A percentile compares a stretch with the other conserved stretches of the same genome.
Conservation (phyloP, 2,797 vertebrate species). For the Ptychadena robeensis region DNA sequence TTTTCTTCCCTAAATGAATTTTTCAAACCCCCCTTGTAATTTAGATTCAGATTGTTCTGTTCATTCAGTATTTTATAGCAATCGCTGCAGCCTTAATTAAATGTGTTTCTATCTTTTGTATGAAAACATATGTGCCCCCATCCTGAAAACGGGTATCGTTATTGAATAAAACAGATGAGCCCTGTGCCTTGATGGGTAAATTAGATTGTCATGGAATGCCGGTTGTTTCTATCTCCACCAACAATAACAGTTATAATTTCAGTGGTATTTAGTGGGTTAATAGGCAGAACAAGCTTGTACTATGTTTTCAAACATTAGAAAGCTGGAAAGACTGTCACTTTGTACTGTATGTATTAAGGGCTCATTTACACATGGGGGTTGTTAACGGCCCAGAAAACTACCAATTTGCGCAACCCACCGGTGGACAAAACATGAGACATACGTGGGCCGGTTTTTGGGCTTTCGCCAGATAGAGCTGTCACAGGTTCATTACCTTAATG, state of each 20-base stretch:
- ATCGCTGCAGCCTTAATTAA: conserved; percentile 51
- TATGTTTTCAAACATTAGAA: neutral
- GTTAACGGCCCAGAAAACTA: too few relatives aligned
- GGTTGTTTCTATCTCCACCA: too few relatives aligned
- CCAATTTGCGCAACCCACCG: too few relatives aligned
- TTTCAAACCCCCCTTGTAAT: conserved; percentile 27
- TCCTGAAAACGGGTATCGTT: neutral
- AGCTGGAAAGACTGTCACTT: neutral
- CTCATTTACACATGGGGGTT: too few relatives aligned
- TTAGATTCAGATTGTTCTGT: neutral
- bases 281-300: neutral
- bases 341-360: neutral
- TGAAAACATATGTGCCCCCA: conserved; percentile 17
- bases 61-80: conserved; percentile 24
- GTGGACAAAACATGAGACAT: too few relatives aligned
- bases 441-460: too few relatives aligned
- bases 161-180: neutral
- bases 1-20: conserved; percentile 49
- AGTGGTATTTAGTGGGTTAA: neutral
- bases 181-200: neutral
- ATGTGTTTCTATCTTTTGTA: conserved; percentile 40
- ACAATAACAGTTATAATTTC: neutral
- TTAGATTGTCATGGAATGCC: neutral
- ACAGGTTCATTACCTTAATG: too few relatives aligned
- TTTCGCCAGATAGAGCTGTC: too few relatives aligned